These are phyloP conservation scores for Chaenogobius annularis DNA, from an alignment of 2,113 vertebrate genomes.

Conservation along the genomic window DNA sequence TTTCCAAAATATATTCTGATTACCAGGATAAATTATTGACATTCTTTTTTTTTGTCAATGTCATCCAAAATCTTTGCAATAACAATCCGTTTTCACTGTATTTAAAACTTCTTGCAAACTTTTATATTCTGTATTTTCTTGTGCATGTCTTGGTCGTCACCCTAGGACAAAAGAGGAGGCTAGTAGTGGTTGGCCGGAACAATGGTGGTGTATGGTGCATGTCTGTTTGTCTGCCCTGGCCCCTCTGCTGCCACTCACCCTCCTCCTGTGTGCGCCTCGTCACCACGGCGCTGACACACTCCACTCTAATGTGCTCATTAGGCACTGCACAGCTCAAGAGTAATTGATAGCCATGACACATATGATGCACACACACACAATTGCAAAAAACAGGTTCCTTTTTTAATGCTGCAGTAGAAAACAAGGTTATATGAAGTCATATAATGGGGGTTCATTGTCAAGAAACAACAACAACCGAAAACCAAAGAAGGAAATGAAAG, in stretches of 20 bases:
- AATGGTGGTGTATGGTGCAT: conserved; percentile 30
- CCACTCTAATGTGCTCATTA: conserved; percentile 91
- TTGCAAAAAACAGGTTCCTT: conserved; percentile 90
- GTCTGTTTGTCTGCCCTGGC: conserved; percentile 74
- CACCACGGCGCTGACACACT: conserved; percentile 86
- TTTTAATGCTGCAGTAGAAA: conserved; percentile 99
- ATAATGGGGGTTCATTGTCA: conserved; percentile 98
- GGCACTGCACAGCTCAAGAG: conserved; percentile 81
- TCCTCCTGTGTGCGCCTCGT: conserved; percentile 82
- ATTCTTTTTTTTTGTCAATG: no score
- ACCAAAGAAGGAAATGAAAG: conserved; percentile 68
- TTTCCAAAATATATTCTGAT: no score
- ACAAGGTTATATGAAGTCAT: conserved; percentile 99
- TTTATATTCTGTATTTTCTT: neutral
- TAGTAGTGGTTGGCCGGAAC: conserved; percentile 25
- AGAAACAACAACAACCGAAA: conserved; percentile 80
- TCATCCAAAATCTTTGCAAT: no score
- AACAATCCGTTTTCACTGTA: no score
- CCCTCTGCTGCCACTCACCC: conserved; percentile 82
- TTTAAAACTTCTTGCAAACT: neutral
- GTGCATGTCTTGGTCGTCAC: neutral
- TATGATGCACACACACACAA: conserved; percentile 77
- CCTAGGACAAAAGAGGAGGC: conserved; percentile 29
- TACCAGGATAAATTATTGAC: no score
- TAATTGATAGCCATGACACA: conserved; percentile 74